Conservation (phyloP, 2,113 vertebrate species). For the Trematocara stigmaticum region DNA sequence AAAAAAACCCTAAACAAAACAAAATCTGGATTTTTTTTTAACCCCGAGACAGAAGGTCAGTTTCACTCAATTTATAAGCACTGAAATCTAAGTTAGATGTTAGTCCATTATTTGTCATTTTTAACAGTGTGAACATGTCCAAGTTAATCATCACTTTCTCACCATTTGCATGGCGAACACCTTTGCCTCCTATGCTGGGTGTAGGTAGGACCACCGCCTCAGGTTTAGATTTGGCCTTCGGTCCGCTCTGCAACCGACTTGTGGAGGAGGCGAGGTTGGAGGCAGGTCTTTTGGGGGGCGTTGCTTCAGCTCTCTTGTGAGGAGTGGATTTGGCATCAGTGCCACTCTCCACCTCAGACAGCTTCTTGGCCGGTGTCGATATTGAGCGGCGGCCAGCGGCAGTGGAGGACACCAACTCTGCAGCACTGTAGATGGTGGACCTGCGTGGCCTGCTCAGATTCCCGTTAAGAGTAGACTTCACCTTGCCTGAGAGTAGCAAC, state of each 20-base stretch:
- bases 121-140: neutral
- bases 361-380: constrained; percentile 36
- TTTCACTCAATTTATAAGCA: neutral
- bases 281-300: neutral
- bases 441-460: constrained; percentile 24
- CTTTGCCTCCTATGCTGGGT: constrained; percentile 15
- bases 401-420: neutral
- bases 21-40: neutral
- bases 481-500: constrained; percentile 50
- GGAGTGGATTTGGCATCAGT: constrained; percentile 40
- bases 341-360: constrained; percentile 22
- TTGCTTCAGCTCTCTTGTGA: constrained; percentile 33
- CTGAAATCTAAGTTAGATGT: neutral
- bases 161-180: constrained; percentile 25
- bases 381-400: constrained; percentile 17
- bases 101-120: neutral
- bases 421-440: constrained; percentile 7
- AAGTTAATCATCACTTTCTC: neutral
- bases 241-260: neutral
- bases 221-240: constrained; percentile 41
- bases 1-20: neutral
- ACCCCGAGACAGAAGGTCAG: neutral
- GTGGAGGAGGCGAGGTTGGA: neutral
- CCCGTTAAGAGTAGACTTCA: constrained; percentile 50
- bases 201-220: constrained; percentile 23